These are phyloP conservation scores for Dendrolimus houi DNA, from an alignment of 2,888 invertebrate species.

Conservation along the genomic window DNA sequence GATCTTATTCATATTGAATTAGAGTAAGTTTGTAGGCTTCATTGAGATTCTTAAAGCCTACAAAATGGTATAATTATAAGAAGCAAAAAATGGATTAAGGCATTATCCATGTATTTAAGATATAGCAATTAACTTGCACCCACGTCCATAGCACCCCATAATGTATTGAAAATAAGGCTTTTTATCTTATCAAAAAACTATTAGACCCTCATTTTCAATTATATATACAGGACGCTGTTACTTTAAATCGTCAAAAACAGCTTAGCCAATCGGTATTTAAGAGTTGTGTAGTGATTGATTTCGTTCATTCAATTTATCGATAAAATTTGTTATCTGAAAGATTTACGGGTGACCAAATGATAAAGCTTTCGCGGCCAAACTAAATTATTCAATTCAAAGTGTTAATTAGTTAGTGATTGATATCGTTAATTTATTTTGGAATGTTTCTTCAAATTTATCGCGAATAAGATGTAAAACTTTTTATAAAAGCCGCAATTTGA, in stretches of 20 bases:
- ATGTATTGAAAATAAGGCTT: constrained; percentile 11
- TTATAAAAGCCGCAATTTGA: too few species aligned
- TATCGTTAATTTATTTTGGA: too few species aligned
- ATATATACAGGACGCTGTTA: constrained; percentile 32
- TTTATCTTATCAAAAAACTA: constrained; percentile 48
- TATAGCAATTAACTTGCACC: constrained; percentile 32
- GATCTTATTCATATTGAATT: too few species aligned
- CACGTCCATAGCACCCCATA: constrained; percentile 23
- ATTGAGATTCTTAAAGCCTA: too few species aligned
- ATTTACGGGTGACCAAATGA: background rate
- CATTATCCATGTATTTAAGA: constrained; percentile 16
- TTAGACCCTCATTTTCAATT: constrained; percentile 37
- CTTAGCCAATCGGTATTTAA: background rate
- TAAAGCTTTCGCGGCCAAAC: too few species aligned
- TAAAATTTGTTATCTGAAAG: constrained; percentile 2
- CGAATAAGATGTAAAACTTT: too few species aligned
- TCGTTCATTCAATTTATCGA: constrained; percentile 2
- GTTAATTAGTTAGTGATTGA: background rate
- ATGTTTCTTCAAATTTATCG: too few species aligned
- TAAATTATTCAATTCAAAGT: background rate
- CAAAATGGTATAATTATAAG: too few species aligned
- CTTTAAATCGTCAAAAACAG: constrained; percentile 3
- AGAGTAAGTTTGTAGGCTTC: too few species aligned
- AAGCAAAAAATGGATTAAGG: constrained; percentile 14
- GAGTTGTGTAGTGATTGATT: constrained; percentile 4